Base-by-base conservation (phyloP, 2,888 invertebrate genomes). In the Bugula neritina region DNA sequence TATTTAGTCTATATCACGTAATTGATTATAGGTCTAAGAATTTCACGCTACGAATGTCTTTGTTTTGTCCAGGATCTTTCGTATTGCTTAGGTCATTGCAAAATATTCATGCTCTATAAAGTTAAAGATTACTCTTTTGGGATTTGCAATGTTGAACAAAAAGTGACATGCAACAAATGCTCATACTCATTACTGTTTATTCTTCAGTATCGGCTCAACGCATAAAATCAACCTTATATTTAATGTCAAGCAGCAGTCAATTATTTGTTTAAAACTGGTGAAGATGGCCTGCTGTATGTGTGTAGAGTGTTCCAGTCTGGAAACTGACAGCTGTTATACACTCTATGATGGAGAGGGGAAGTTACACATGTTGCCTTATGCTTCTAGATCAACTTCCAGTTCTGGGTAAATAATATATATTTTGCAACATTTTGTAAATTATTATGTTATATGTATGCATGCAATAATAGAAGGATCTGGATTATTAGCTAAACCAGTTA, bases 231-330 rank as follows among this genome's bases (percentile, higher is more conserved):
- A 43, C 10, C 43, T 10, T 17, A 43, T 43, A 5, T 17, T 43
- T 43, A 43, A 43, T 17, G 5, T 43, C 17, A 43, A 43, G 43
- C 10, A 43, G 43, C 43, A 43, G 43, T 43, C 43, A 43, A 43
- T 55, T 23, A 55, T 17, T 55, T 55, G 55, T 23, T 55, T 10
- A 52, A 21, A 10, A 52, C 52, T 52, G 52, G 5, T n/a, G 23
- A 25, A 17, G 55, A 55, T 55, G 55, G 55, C 55, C 3, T 55
- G 55, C 55, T 55, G 43, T 17, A 43, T 55, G 55, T 55, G 55
- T 55, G 25, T 55, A 10, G 25, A 55, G 55, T 55, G 55, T 23
- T 3, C 5, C 13, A 55, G 25, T 25, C 55, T 55, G 3, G 55
- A 55, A n/a, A 23, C 23, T 55, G 25, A 25, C 55, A 25, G 55